Evolutionary conservation across 2,888 invertebrate species (phyloP), one percentile per base, ranked within the genome.

Genomic region (Tinea trinotella): DNA sequence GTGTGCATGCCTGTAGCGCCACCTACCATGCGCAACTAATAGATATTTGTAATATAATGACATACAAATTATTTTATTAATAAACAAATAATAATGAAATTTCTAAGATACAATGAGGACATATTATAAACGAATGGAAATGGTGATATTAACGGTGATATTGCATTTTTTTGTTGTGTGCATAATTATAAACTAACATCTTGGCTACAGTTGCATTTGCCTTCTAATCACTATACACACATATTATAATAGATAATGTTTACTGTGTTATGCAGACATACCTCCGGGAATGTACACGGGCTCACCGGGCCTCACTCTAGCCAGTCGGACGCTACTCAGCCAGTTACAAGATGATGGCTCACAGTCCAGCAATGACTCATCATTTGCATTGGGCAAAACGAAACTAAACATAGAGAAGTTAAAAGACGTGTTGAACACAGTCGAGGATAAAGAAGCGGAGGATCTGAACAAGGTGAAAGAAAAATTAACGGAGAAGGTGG

Each of bases 321-420:
- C 85, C 57, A 77, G 83, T 65, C 70, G 87, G 54, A 84, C 86
- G 19, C 65, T 87, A 55, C 76, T 87, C 57, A 87, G 86, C 63
- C 87, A 87, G 63, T 74, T 87, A 56, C 87, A 87, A 63, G 87
- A 87, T 67, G 87, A 87, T 56, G 85, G 84, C 36, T 85, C 85
- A 20, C n/a, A n/a, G n/a, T 87, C 86, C 35, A 86, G 86, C 68
- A 86, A 85, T 69, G 87, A 87, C 65, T 85, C 84, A 22, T 79
- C 84, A 49, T 86, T 85, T 68, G 77, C 83, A 58, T 72, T 83
- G 57, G 56, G 48, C 40, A 76, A 70, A 60, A 63, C 76, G 12
- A 81, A 76, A 62, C 56, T 58, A 54, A 53, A 60, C 30, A 71
- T 68, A 50, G 73, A 69, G 49, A 59, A 56, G 36, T 72, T 76